Percentiles rank a stretch among this genome's conserved stretches.
Conservation (phyloP, 92 coral and sea anemone genomes). For the Heliopora coerulea region DNA sequence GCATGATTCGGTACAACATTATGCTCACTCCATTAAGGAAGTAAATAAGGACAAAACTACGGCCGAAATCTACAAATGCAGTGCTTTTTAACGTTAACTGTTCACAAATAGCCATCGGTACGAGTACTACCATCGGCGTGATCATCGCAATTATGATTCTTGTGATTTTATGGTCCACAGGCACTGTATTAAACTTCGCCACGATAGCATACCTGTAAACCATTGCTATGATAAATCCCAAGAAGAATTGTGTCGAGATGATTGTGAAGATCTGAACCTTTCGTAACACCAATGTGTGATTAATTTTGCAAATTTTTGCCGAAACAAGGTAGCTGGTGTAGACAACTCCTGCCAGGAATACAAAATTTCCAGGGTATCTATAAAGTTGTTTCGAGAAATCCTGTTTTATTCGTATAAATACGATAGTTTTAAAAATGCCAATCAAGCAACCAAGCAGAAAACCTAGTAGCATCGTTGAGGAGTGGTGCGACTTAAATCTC, state of each 20-base stretch:
- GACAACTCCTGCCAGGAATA: conserved; percentile 18
- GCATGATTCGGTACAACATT: conserved; percentile 20
- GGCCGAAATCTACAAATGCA: not conserved
- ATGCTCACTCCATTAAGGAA: conserved; percentile 15
- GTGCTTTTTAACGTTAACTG: conserved; percentile 4
- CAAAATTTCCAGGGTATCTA: conserved; percentile 13
- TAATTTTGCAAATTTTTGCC: not conserved
- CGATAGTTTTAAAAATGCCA: conserved; percentile 2
- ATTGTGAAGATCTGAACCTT: conserved; percentile 6
- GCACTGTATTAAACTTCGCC: conserved; percentile 3
- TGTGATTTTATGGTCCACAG: not conserved
- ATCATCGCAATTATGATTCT: conserved; percentile 10
- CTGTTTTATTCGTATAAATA: not conserved
- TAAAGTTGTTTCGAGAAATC: conserved; percentile 1
- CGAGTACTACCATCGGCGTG: not conserved
- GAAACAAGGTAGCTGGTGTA: conserved; percentile 12
- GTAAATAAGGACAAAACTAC: conserved; percentile 9
- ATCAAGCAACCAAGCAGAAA: not conserved
- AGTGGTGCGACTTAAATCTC: not conserved
- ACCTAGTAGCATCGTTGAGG: not conserved
- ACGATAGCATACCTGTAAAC: conserved; percentile 9
- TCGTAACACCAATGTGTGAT: not conserved
- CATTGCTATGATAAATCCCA: conserved; percentile 10
- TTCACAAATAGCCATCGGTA: conserved; percentile 5
- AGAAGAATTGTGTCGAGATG: conserved; percentile 23